Evolutionary conservation across 2,113 vertebrate species (phyloP).

Genomic region (Rutilus rutilus): DNA sequence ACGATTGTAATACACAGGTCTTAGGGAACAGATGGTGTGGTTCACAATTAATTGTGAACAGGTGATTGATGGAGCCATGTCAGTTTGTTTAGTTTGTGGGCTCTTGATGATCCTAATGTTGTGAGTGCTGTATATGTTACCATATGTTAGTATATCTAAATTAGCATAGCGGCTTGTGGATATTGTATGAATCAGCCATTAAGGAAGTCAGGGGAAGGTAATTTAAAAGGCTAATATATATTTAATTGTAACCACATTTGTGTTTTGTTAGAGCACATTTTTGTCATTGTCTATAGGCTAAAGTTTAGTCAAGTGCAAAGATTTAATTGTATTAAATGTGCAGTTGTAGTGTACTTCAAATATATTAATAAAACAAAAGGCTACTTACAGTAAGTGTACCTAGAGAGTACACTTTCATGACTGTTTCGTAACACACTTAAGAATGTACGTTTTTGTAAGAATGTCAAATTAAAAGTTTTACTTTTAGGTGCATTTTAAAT

Average conservation of each 20-base stretch:
- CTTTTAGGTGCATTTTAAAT: not conserved
- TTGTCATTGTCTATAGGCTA: not conserved
- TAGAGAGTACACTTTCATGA: no score
- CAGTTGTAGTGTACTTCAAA: not conserved
- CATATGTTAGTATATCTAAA: not conserved
- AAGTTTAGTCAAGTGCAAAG: no score
- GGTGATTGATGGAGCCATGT: not conserved
- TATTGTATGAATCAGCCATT: conserved; percentile 8
- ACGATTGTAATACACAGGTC: not conserved
- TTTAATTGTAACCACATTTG: not conserved
- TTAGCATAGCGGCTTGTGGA: not conserved
- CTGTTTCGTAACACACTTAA: not conserved
- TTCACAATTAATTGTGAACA: not conserved
- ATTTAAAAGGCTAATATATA: not conserved
- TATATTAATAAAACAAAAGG: not conserved
- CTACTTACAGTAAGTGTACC: no score
- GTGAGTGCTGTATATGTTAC: conserved; percentile 1
- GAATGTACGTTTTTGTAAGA: no score
- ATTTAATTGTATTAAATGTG: not conserved
- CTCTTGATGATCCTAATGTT: not conserved
- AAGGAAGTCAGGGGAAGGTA: not conserved
- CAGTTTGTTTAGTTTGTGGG: conserved; percentile 4
- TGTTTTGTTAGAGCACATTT: not conserved
- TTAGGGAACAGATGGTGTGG: not conserved
- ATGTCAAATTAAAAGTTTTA: no score